Evolutionary conservation across 2,888 invertebrate species (phyloP), one percentile per base, ranked within the genome.

Genomic region (Chaitophorus viminalis): DNA sequence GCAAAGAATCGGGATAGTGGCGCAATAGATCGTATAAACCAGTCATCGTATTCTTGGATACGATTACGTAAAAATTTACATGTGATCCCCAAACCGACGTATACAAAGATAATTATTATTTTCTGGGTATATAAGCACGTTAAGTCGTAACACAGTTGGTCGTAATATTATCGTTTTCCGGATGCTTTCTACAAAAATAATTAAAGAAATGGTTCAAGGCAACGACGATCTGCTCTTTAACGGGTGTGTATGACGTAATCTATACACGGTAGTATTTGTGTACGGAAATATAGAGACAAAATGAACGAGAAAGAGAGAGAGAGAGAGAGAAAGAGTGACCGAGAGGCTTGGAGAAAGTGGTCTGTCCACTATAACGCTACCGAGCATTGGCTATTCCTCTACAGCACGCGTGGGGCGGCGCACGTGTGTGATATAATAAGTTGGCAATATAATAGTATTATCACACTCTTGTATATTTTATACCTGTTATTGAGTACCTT

Each of bases 291-390:
- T 25, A n/a, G 54, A 65, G 83, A 74, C 36, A 74, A 31, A 52
- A 31, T 31, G 39, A 29, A 39, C 29, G n/a, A 75, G 11, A 52
- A 25, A 29, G 21, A 36, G 33, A 33, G 33, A 33, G 68, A 29
- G 25, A 29, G 54, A 52, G 36, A 60, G 25, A 82, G n/a, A 52
- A 14, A 39, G 29, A 79, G 29, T 21, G 17, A 36, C 14, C 60
- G n/a, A 54, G 18, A 74, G n/a, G 54, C 60, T 39, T 39, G 31
- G 79, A 74, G 87, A 87, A 87, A 87, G 87, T 87, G 65, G 87
- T 87, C 60, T 72, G 87, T 87, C 74, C 79, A 74, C 70, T 86
- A 36, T 14, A 75, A 39, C 60, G n/a, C 33, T 46, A 77, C 21
- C 46, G 52, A n/a, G n/a, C n/a, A 60, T 77, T 85, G 68, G 52